phyloP scores from a whole-genome alignment of 53 echinoderm and acorn worm species.

The Luidia sarsii region DNA sequence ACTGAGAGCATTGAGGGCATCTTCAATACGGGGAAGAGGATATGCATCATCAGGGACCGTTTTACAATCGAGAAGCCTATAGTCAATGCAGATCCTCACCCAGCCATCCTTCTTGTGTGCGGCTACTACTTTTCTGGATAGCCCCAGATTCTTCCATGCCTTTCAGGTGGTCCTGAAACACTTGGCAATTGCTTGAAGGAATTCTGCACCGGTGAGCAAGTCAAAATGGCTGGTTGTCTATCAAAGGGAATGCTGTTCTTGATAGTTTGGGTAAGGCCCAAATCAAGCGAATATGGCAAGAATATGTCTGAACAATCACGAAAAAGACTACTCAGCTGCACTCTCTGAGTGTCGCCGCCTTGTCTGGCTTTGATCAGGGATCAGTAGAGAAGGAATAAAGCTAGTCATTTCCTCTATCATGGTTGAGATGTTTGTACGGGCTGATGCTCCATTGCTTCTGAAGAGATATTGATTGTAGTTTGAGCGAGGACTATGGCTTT shows the following conservation, averaged over 20 bases:
- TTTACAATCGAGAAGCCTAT: neutral
- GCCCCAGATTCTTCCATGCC: conserved; percentile 24
- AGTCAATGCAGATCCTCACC: neutral
- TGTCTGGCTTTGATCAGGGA: neutral
- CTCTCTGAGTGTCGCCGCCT: conserved; percentile 3
- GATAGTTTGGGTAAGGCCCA: conserved; percentile 9
- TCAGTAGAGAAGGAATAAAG: neutral
- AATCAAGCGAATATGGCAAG: neutral
- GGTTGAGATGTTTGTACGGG: neutral
- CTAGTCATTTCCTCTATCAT: neutral
- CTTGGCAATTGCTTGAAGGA: conserved; percentile 31
- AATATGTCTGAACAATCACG: neutral
- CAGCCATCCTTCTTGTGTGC: conserved; percentile 37
- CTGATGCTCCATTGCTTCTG: neutral
- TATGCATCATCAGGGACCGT: conserved; percentile 30
- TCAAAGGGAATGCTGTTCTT: conserved; percentile 18
- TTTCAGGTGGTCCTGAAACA: conserved; percentile 2
- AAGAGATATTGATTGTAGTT: neutral
- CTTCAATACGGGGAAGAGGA: no score
- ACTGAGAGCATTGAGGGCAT: conserved; percentile 24
- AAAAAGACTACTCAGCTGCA: conserved; percentile 3
- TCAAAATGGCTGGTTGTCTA: conserved; percentile 19
- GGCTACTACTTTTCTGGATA: conserved; percentile 18
- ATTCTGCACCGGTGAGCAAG: conserved; percentile 34
- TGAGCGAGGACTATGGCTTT: neutral